Conservation (phyloP, 2,888 invertebrate genomes). For the Atethmia centrago region DNA sequence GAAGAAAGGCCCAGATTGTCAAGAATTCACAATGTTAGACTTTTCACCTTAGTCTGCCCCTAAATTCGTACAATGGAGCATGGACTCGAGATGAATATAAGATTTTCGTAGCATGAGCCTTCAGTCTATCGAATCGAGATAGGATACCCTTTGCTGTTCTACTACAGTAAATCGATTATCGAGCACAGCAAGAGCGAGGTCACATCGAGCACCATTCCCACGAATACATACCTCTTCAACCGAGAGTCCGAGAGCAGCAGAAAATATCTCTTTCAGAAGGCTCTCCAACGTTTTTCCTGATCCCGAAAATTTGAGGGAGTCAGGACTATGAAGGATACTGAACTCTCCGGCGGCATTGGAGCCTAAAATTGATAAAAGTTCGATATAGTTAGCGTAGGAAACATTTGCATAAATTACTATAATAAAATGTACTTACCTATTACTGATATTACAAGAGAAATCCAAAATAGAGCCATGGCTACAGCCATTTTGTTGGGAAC, state of each 20-base stretch:
- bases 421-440: slow-evolving; percentile 78
- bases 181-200: background rate
- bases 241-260: slow-evolving; percentile 93
- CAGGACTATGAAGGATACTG: slow-evolving; percentile 92
- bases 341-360: slow-evolving; percentile 92
- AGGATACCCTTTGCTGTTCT: background rate
- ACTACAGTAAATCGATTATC: background rate
- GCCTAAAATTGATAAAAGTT: slow-evolving; percentile 74
- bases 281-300: slow-evolving; percentile 91
- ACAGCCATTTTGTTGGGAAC: slow-evolving; percentile 84
- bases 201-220: background rate
- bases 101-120: background rate
- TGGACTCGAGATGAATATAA: background rate
- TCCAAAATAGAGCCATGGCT: slow-evolving; percentile 83
- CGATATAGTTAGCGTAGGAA: background rate
- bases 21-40: background rate
- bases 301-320: slow-evolving; percentile 93
- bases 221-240: slow-evolving; percentile 91
- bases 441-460: slow-evolving; percentile 80
- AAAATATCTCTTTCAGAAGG: slow-evolving; percentile 92
- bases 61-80: background rate
- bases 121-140: background rate
- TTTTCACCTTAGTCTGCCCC: background rate
- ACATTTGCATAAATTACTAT: background rate
- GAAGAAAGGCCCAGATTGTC: background rate